Base-by-base conservation (phyloP, 2,888 invertebrate genomes). In the Euphydryas editha region DNA sequence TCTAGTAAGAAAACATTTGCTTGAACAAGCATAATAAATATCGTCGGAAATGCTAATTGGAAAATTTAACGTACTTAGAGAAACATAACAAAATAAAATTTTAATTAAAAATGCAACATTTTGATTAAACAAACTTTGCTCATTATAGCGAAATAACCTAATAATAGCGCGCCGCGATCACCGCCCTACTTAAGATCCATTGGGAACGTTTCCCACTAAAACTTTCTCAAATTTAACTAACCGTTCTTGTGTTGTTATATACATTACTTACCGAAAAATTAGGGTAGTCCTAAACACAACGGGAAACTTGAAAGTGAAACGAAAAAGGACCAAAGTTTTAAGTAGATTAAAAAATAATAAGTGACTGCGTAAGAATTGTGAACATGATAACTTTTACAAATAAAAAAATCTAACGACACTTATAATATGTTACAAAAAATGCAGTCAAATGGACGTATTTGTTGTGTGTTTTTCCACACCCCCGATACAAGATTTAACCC, bases 101-200 rank as follows among this genome's bases (percentile, higher is more conserved):
- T 65, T 65, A 65, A 65, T 65, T 65, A 65, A 65, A 63, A 67
- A 46, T 64, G 42, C 60, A 60, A 60, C 58, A 67, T 67, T 69
- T 67, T 64, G 67, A 67, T 69, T 64, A 65, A 69, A 54, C 65
- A 36, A 72, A 72, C 65, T 70, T 72, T 59, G 64, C 69, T 66
- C 67, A 64, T 73, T 67, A 69, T 57, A 62, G 59, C 60, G 59
- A 67, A 70, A 69, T 69, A 63, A 62, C 54, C 65, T 62, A 65
- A 51, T 51, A 51, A 24, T 51, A 62, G 64, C 61, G 62, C 62
- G 68, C 57, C 67, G 59, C 55, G 44, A 47, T 37, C 47, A 56
- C 20, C 55, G 60, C 47, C 56, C 59, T 56, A 67, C 58, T 58
- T 63, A 47, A 54, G 54, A 54, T 55, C 59, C 55, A 49, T 57